Base-by-base conservation (phyloP, 2,113 vertebrate species). In the Nestor notabilis region DNA sequence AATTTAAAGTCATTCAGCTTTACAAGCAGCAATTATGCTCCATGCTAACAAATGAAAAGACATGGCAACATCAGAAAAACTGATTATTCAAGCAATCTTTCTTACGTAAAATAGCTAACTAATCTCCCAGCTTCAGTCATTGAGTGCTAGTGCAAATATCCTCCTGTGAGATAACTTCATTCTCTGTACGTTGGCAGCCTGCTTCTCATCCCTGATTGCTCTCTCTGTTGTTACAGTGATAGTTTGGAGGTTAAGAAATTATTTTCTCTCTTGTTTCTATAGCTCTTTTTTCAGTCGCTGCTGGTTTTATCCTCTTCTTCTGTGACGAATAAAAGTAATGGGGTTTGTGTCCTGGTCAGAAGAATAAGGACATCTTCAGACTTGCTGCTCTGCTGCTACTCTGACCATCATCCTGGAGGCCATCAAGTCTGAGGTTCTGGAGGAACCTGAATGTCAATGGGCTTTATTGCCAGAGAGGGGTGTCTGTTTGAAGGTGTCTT, bases 1-100 rank as follows among this genome's bases (percentile, higher is more conserved):
- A 87, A 93, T 95, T 95, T 92, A 35, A 95, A 95, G 87, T 93
- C 69, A 91, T 97, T 95, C 66, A 89, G 11, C 92, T 95, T 95
- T 87, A 91, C 74, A 81, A 95, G 92, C 81, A 87, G 92, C 86
- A 92, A 95, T 95, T 97, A 93, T 33, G 61, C 52, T 92, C 13
- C 65, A 68, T 16, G 6, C 52, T 92, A 95, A 92, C 86, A 80
- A 96, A 84, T 85, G 83, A 94, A 93, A 95, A 95, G 95, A 85
- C 43, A 24, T 63, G 83, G 72, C 89, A 72, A 84, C 77, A 71
- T 93, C 89, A 97, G 92, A 94, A 93, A 96, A 97, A 94, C 52
- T 89, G 89, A 93, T 95, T 95, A 95, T 95, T 96, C 77, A 41
- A 53, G 61, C 83, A 89, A 4, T 89, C 80, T 94, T 84, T 91